Evolutionary conservation across 2,888 invertebrate species (phyloP).

Genomic region (Coelogynopora nodosa): DNA sequence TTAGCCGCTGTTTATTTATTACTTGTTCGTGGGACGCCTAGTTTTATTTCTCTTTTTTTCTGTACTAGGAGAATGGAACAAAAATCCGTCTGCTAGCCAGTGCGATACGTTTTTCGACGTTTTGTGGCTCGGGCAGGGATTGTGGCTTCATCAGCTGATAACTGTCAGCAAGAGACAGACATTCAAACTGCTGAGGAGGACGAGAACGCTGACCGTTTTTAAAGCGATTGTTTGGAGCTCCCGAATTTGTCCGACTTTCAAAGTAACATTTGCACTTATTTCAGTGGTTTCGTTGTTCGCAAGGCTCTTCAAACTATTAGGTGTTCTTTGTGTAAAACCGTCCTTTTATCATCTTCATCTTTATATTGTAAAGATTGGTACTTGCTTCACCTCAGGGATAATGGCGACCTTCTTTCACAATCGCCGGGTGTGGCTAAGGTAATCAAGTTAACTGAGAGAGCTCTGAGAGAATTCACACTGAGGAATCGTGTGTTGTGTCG

Average conservation of each 20-base stretch:
- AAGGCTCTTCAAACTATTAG: neutral
- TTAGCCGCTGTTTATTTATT: too few species aligned
- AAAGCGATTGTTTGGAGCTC: neutral
- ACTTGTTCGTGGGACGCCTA: too few species aligned
- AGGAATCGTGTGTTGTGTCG: neutral
- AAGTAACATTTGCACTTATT: neutral
- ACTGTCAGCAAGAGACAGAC: neutral
- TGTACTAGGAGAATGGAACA: conserved; percentile 24
- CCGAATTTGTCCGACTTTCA: neutral
- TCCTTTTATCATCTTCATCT: neutral
- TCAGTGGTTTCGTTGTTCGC: neutral
- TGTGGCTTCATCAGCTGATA: neutral
- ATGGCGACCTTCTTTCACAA: neutral
- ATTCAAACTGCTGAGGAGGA: neutral
- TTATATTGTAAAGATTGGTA: neutral
- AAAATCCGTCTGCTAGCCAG: neutral
- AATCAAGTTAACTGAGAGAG: neutral
- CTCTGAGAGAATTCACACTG: neutral
- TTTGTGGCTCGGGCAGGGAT: neutral
- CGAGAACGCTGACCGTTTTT: neutral
- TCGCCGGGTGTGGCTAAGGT: neutral
- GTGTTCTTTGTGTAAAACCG: neutral
- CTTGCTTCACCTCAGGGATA: neutral
- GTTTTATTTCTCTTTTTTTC: too few species aligned
- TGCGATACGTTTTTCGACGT: neutral